Percentiles rank a stretch among this genome's conserved stretches.
Evolutionary conservation across 1,140 invertebrate species (phyloP).

Genomic region (Scaptomyza graminum): DNA sequence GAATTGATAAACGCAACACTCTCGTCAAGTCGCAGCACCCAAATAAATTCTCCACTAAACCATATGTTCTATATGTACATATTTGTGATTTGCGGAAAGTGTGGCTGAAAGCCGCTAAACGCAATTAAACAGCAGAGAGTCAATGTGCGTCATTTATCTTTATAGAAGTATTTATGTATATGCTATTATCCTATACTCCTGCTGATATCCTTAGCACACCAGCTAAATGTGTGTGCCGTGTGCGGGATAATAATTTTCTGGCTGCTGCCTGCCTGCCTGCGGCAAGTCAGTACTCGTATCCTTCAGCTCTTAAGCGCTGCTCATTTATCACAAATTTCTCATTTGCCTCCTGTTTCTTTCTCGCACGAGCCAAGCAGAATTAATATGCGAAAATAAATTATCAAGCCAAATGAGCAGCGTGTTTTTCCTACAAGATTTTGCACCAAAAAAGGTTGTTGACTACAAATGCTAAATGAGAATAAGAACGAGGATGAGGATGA

Average conservation of each 20-base stretch:
- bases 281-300: slow-evolving; percentile 27
- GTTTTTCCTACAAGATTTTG: slow-evolving; percentile 34
- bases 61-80: background rate
- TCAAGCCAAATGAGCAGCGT: slow-evolving; percentile 77
- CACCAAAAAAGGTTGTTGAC: slow-evolving; percentile 16
- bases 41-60: slow-evolving; percentile 6
- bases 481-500: background rate
- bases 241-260: slow-evolving; percentile 70
- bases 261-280: slow-evolving; percentile 1
- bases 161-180: slow-evolving; percentile 2
- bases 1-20: slow-evolving; percentile 70
- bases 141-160: slow-evolving; percentile 3
- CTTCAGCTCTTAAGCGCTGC: slow-evolving; percentile 66
- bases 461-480: slow-evolving; percentile 17
- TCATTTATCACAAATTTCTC: slow-evolving; percentile 82
- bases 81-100: background rate
- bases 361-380: slow-evolving; percentile 63
- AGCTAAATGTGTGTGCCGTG: slow-evolving; percentile 20
- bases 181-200: background rate
- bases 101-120: slow-evolving; percentile 36
- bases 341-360: slow-evolving; percentile 44
- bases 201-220: slow-evolving; percentile 43
- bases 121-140: slow-evolving; percentile 56
- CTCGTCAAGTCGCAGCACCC: slow-evolving; percentile 24
- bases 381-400: slow-evolving; percentile 83